These are phyloP conservation scores for Bufotes viridis DNA, from an alignment of 2,797 vertebrate genomes.

Conservation along the genomic window DNA sequence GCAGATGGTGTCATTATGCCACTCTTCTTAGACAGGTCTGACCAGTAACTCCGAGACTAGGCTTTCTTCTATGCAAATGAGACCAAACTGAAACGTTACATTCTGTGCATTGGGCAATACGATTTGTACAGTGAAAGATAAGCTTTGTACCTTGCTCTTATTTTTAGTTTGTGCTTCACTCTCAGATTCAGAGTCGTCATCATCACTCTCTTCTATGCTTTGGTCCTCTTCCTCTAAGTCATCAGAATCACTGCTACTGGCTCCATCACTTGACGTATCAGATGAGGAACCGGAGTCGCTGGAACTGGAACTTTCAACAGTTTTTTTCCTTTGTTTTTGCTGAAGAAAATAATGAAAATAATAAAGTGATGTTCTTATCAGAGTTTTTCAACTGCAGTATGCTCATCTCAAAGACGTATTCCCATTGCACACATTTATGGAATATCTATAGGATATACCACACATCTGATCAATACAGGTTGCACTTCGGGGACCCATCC, in stretches of 20 bases:
- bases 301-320: conserved; percentile 86
- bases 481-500: too few relatives aligned
- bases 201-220: conserved; percentile 83
- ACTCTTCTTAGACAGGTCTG: not conserved
- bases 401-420: too few relatives aligned
- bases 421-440: too few relatives aligned
- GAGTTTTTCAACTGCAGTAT: too few relatives aligned
- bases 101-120: too few relatives aligned
- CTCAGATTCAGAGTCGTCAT: conserved; percentile 86
- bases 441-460: too few relatives aligned
- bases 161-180: conserved; percentile 77
- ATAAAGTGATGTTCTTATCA: too few relatives aligned
- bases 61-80: too few relatives aligned
- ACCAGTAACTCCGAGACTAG: not conserved
- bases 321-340: conserved; percentile 84
- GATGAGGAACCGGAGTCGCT: conserved; percentile 89
- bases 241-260: conserved; percentile 89
- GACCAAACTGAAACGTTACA: too few relatives aligned
- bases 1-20: not conserved
- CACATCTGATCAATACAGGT: too few relatives aligned
- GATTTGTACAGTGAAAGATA: not conserved
- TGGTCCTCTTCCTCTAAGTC: conserved; percentile 87
- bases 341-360: conserved; percentile 56
- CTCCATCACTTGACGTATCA: conserved; percentile 87
- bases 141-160: conserved; percentile 80